Conservation (phyloP, 1,140 invertebrate species). For the Melitaea cinxia region DNA sequence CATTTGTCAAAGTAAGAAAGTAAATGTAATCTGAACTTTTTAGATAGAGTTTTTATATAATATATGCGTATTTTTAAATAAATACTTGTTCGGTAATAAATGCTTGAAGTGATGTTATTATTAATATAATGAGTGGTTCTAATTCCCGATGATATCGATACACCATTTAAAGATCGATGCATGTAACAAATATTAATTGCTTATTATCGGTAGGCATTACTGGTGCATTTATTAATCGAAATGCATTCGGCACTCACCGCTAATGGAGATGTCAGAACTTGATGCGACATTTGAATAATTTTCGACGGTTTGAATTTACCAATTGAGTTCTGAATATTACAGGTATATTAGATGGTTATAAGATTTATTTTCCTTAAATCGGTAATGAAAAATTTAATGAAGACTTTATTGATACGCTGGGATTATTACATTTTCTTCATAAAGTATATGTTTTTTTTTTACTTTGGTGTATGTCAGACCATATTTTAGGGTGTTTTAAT, state of each 20-base stretch:
- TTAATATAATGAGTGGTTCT: not conserved
- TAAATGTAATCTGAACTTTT: no score
- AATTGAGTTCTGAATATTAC: not conserved
- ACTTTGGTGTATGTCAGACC: no score
- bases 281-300: conserved; percentile 51
- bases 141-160: conserved; percentile 16
- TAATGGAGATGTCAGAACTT: conserved; percentile 50
- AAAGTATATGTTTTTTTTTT: no score
- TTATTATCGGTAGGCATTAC: conserved; percentile 33
- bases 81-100: not conserved
- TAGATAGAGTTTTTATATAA: not conserved
- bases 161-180: conserved; percentile 23
- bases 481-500: no score
- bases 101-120: not conserved
- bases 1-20: no score
- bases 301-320: conserved; percentile 29
- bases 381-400: no score
- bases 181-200: conserved; percentile 30
- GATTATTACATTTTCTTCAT: no score
- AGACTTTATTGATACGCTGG: no score
- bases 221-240: conserved; percentile 51
- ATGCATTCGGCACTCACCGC: conserved; percentile 45
- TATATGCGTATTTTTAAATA: no score
- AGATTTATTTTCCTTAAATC: no score
- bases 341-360: not conserved